Evolutionary conservation across 2,797 vertebrate species (phyloP).

Genomic region (Amazona ochrocephala): DNA sequence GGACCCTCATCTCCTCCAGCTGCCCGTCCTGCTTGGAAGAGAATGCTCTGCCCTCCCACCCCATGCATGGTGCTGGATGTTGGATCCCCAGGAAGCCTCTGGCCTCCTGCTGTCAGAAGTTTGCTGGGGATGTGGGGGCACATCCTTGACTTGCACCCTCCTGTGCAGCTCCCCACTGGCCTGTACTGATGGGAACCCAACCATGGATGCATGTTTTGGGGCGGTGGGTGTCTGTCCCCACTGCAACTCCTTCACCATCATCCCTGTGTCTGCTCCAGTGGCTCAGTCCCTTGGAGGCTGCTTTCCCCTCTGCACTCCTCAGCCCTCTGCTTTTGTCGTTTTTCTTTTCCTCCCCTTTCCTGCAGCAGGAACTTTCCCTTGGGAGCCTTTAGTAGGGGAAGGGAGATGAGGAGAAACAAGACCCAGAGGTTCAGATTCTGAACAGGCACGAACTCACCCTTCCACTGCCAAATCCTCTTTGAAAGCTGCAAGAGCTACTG

Average conservation of each 20-base stretch:
- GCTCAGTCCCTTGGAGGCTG: accelerated
- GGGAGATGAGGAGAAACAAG: not conserved
- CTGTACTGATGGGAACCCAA: not conserved
- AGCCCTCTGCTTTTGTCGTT: not conserved
- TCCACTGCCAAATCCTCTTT: not conserved
- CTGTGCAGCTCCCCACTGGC: not conserved
- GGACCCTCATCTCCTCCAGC: not conserved
- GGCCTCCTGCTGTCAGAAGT: not conserved
- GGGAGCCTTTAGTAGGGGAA: not conserved
- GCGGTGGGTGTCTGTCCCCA: accelerated
- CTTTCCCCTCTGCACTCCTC: not conserved
- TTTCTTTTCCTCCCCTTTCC: not conserved
- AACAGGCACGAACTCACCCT: not conserved
- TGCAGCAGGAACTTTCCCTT: not conserved
- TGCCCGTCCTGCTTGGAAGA: not conserved
- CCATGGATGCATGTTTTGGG: not conserved
- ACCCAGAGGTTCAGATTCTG: not conserved
- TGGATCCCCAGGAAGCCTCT: not conserved
- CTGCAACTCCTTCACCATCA: not conserved
- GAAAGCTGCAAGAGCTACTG: not conserved
- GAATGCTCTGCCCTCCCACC: not conserved
- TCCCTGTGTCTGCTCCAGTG: not conserved
- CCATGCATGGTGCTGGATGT: accelerated
- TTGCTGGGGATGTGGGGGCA: not conserved
- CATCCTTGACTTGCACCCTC: accelerated